A percentile compares a stretch with the other conserved stretches of the same genome.
Evolutionary conservation across 2,888 invertebrate genomes (phyloP).

Genomic region (Eurytoma californica): DNA sequence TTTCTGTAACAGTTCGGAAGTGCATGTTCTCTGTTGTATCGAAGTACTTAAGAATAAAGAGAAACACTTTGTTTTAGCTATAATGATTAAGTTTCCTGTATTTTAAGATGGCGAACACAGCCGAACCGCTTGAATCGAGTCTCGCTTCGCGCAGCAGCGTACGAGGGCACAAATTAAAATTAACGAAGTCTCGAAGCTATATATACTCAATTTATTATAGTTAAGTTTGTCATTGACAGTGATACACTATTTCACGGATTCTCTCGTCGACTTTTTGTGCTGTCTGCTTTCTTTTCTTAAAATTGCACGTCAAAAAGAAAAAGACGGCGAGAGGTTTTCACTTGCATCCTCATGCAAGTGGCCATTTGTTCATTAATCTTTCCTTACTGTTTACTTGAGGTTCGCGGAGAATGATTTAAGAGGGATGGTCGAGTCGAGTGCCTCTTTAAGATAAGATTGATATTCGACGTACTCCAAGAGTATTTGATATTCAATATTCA

Average conservation of each 20-base stretch:
- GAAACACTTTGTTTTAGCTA: not conserved
- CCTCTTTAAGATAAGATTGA: constrained; percentile 33
- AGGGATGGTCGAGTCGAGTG: constrained; percentile 40
- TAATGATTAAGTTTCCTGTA: constrained; percentile 3
- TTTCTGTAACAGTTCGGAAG: not conserved
- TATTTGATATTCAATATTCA: too few relatives aligned
- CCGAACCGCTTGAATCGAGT: constrained; percentile 21
- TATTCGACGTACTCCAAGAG: not conserved
- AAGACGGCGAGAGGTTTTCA: constrained; percentile 5
- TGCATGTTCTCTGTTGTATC: too few relatives aligned
- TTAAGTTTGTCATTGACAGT: constrained; percentile 21
- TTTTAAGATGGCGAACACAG: not conserved
- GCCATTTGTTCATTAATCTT: constrained; percentile 30
- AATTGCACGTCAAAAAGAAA: not conserved
- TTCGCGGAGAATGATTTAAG: not conserved
- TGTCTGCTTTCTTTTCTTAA: constrained; percentile 1
- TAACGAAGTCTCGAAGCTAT: constrained; percentile 11
- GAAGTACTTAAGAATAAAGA: constrained; percentile 42
- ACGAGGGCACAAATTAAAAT: constrained; percentile 31
- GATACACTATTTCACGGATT: not conserved
- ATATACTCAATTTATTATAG: constrained; percentile 27
- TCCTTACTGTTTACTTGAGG: constrained; percentile 17
- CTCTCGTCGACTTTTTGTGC: constrained; percentile 17
- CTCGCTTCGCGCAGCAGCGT: constrained; percentile 14
- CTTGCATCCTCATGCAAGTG: constrained; percentile 18